Evolutionary conservation across 2,888 invertebrate genomes (phyloP), one percentile per base, ranked within the genome.

Genomic region (Ichneumoninae sp.): DNA sequence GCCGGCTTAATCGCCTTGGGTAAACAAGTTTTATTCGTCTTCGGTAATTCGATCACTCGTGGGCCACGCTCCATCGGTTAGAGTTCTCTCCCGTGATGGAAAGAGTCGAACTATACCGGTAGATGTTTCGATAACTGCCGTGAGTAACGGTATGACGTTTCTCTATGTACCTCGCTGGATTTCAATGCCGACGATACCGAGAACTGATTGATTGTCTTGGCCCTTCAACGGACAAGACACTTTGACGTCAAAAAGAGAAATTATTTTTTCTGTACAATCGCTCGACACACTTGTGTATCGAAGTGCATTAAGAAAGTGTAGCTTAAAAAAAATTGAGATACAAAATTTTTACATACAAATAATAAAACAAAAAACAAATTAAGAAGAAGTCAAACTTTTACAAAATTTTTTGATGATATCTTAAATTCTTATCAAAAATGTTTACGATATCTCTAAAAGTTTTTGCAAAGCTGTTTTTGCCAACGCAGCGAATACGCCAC

Each of bases 41-140:
- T 65, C 19, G 52, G 75, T 52, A 75, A 75, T 75, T 75, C 52
- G 50, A 75, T 75, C 65, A 26, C 30, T 50, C 44, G 65, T 22
- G 22, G 33, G 7, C 62, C 33, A 1, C 22, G 44, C 47, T 33
- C 40, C 47, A 3, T 62, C 60, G 65, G 47, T 50, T 8, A 57
- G 57, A 62, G 30, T 62, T 62, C 65, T 75, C 52, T 75, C 22
- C 26, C 33, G 19, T 13, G n/a, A 6, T 52, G 22, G 50, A 16
- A 26, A 50, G 44, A 75, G 30, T 30, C 36, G 3, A 50, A 36
- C 50, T 52, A 5, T 75, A 75, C 65, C 33, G 60, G 60, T 62
- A 19, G 36, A 33, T 65, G 22, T 36, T 44, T 65, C 36, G n/a
- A 62, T 30, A 65, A 52, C 75, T 10, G n/a, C 33, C 30, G 4